Conservation (phyloP, 35 echinoderm and acorn worm genomes). For the Strongylocentrotus purpuratus region DNA sequence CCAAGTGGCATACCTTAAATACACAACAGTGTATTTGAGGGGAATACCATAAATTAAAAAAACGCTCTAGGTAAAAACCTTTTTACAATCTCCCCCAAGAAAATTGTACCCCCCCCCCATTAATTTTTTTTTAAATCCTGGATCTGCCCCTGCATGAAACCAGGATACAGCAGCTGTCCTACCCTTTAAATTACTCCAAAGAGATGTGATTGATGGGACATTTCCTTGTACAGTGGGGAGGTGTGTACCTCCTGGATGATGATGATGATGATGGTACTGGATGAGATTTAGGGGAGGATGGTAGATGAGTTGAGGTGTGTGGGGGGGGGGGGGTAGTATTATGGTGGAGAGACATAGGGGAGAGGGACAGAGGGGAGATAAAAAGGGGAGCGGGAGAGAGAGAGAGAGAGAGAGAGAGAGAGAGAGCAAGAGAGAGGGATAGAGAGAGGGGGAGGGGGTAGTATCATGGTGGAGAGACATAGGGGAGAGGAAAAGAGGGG, state of each 20-base stretch:
- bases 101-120: too few relatives aligned
- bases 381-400: background rate
- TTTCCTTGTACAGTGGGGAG: background rate
- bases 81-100: too few relatives aligned
- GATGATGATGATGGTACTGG: background rate
- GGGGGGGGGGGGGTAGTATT: background rate
- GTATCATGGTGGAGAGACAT: too few relatives aligned
- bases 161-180: background rate
- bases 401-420: background rate
- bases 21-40: too few relatives aligned
- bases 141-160: background rate
- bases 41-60: too few relatives aligned
- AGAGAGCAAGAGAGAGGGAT: background rate
- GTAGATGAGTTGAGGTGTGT: background rate
- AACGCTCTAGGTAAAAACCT: too few relatives aligned
- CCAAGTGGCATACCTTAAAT: too few relatives aligned
- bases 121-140: too few relatives aligned
- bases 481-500: too few relatives aligned
- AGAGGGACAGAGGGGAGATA: background rate
- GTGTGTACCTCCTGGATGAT: background rate
- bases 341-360: background rate
- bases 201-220: slow-evolving; percentile 21
- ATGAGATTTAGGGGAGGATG: background rate
- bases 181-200: background rate
- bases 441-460: background rate